Base-by-base conservation (phyloP, 2,888 invertebrate species). In the Acanthococcus lagerstroemiae region DNA sequence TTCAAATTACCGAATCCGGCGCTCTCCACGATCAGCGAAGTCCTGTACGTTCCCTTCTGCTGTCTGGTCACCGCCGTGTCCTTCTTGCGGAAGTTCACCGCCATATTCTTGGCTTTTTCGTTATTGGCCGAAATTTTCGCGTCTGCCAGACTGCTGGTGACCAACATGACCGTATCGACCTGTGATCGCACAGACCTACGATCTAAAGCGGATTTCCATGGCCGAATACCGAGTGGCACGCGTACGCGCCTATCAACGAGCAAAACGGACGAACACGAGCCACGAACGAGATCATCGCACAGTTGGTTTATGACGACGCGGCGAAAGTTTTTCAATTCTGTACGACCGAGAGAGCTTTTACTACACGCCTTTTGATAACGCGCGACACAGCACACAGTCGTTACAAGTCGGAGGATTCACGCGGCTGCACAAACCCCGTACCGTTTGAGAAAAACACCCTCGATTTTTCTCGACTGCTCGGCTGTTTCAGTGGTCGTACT, bases 341-440 rank as follows among this genome's bases (percentile, higher is more conserved):
- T n/a, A n/a, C n/a, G n/a, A n/a, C n/a, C n/a, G n/a, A n/a, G n/a
- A n/a, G n/a, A n/a, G n/a, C n/a, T n/a, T n/a, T n/a, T n/a, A n/a
- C n/a, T n/a, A n/a, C n/a, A n/a, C n/a, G n/a, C n/a, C n/a, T n/a
- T n/a, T n/a, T n/a, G n/a, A n/a, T n/a, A n/a, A n/a, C n/a, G n/a
- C n/a, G n/a, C n/a, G n/a, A n/a, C 12, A 37, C 50, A 45, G 4
- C 45, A 17, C 19, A 27, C 17, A 45, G 22, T 57, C 25, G 57
- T 44, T 57, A 57, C 57, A 57, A 37, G 57, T 57, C 24, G n/a
- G 17, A 45, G 25, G 57, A 57, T 57, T 57, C 57, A 45, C 45
- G 57, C 45, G 57, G 57, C 57, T 57, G 57, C 57, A 57, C 45
- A 44, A 57, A 57, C 57, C 45, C 57, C n/a, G 37, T 12, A 22